Evolutionary conservation across 2,113 vertebrate species (phyloP).

Genomic region (Puma concolor): DNA sequence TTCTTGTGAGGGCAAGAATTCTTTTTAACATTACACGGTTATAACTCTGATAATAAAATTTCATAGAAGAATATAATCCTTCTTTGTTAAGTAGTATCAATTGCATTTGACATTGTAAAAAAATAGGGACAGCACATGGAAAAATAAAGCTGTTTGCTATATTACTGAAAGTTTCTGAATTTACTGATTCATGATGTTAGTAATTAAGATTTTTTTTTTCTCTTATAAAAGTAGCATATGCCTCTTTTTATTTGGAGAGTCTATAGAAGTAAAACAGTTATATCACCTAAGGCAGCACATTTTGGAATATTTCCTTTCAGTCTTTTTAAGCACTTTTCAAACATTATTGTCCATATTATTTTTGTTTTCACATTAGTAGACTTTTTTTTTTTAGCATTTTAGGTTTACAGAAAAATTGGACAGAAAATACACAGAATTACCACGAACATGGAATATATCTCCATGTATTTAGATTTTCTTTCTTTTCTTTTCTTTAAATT

Average conservation of each 20-base stretch:
- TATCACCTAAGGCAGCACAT: not conserved
- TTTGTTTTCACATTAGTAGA: not conserved
- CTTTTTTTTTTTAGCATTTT: not conserved
- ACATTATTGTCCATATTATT: not conserved
- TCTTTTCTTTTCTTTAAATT: not conserved
- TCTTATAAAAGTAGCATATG: not conserved
- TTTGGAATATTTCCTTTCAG: not conserved
- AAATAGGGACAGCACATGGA: not conserved
- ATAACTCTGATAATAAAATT: not conserved
- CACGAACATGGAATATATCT: not conserved
- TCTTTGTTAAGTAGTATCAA: not conserved
- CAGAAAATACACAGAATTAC: not conserved
- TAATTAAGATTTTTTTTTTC: not conserved
- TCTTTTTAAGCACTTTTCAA: not conserved
- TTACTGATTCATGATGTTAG: not conserved
- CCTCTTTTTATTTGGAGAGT: not conserved
- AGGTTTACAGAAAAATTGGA: not conserved
- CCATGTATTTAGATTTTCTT: not conserved
- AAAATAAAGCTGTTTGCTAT: not conserved
- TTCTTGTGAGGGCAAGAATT: not conserved
- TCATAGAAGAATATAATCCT: not conserved
- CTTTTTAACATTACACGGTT: not conserved
- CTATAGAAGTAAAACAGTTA: not conserved
- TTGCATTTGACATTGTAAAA: not conserved
- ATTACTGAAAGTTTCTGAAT: not conserved